These are phyloP conservation scores for Caenorhabditis brenneri DNA, from an alignment of 1,140 invertebrate genomes.

Conservation along the genomic window DNA sequence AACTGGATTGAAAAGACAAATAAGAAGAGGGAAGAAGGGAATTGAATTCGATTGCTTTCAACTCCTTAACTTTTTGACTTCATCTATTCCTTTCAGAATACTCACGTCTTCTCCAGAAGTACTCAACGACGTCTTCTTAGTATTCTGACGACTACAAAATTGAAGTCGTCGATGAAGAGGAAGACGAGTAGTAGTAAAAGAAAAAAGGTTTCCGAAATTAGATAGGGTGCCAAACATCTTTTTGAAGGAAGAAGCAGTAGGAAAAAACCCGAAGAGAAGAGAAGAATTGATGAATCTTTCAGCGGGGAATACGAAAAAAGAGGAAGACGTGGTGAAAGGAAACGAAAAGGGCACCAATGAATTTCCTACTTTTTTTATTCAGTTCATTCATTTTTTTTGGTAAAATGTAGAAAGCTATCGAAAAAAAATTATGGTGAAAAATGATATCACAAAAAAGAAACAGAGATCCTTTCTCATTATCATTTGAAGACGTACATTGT, in stretches of 20 bases:
- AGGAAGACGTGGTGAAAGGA: not conserved
- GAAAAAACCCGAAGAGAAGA: not conserved
- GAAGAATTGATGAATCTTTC: slow-evolving; percentile 31
- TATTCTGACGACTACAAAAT: slow-evolving; percentile 7
- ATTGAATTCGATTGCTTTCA: not conserved
- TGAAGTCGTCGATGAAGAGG: not conserved
- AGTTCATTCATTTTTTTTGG: not conserved
- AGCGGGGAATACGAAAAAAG: slow-evolving; percentile 23
- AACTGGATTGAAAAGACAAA: slow-evolving; percentile 10
- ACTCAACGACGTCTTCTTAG: not conserved
- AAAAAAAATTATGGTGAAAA: not conserved
- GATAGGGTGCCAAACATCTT: slow-evolving; percentile 40
- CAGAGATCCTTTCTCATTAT: not conserved
- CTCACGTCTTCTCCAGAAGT: not conserved
- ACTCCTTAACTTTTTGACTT: not conserved
- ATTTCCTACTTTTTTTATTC: not conserved
- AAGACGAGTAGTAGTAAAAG: no score
- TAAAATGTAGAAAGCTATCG: not conserved
- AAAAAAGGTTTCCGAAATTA: slow-evolving; percentile 39
- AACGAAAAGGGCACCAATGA: not conserved
- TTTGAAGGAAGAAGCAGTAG: not conserved
- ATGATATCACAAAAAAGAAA: not conserved
- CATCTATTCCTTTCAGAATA: not conserved
- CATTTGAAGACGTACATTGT: not conserved
- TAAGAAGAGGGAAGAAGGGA: not conserved